These are phyloP conservation scores for Lepidochitona cinerea DNA, from an alignment of 2,888 invertebrate genomes.

Conservation along the genomic window DNA sequence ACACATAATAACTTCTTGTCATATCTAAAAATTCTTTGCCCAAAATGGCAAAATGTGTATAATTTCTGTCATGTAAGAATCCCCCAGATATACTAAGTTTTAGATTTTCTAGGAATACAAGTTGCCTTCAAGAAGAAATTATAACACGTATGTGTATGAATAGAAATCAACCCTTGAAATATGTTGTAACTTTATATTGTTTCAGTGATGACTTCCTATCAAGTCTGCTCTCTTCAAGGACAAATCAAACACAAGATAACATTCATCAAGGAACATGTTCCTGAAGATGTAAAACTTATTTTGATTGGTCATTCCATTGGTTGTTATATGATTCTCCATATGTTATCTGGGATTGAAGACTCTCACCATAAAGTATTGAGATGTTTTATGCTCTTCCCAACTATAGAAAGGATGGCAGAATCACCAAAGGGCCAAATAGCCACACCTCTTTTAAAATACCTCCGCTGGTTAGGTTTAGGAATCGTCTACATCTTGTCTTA, in stretches of 20 bases:
- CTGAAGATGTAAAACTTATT: constrained; percentile 79
- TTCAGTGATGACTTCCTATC: constrained; percentile 42
- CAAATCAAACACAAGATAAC: constrained; percentile 86
- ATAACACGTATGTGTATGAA: no score
- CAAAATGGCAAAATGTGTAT: no score
- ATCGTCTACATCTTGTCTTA: constrained; percentile 56
- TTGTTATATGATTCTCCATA: constrained; percentile 84
- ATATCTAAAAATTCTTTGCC: no score
- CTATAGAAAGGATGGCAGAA: constrained; percentile 85
- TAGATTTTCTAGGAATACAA: no score
- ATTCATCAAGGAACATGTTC: constrained; percentile 83
- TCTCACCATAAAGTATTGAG: constrained; percentile 59
- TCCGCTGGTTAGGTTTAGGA: constrained; percentile 64
- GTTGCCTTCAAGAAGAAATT: no score
- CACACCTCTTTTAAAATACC: constrained; percentile 75
- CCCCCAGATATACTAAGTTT: no score
- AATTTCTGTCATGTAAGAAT: no score
- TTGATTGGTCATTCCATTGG: constrained; percentile 94
- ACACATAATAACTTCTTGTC: no score
- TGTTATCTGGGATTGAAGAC: constrained; percentile 75
- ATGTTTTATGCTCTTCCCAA: constrained; percentile 85
- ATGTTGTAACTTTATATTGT: constrained; percentile 5
- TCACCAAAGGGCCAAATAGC: constrained; percentile 82
- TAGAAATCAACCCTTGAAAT: no score
- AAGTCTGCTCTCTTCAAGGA: constrained; percentile 77